Percentiles rank a stretch among this genome's conserved stretches.
phyloP scores from a whole-genome alignment of 2,888 invertebrate genomes.

The Invenusta paracnida region DNA sequence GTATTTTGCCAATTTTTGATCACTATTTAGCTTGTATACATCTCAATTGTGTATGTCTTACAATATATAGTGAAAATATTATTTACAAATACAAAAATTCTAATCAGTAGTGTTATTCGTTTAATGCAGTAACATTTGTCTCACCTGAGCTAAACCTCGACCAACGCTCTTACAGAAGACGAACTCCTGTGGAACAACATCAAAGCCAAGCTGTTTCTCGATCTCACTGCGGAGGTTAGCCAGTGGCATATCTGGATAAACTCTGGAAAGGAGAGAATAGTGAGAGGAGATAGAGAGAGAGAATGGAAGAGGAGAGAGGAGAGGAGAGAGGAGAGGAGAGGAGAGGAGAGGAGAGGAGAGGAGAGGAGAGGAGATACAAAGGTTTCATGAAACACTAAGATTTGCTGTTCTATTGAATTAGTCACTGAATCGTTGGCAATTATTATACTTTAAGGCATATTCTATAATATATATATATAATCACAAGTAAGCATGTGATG shows the following conservation, averaged over 20 bases:
- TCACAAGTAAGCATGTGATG: conserved; percentile 2
- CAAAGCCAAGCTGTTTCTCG: conserved; percentile 57
- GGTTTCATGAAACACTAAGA: too few species aligned
- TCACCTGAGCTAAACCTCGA: conserved; percentile 63
- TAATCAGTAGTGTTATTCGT: too few species aligned
- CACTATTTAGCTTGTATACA: too few species aligned
- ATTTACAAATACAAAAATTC: too few species aligned
- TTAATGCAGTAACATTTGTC: too few species aligned
- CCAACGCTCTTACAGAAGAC: conserved; percentile 63
- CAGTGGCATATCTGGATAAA: conserved; percentile 35
- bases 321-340: neutral
- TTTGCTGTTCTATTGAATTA: too few species aligned
- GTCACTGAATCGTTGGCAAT: too few species aligned
- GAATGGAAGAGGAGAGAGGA: neutral
- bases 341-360: neutral
- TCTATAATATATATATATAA: conserved; percentile 17
- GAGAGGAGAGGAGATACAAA: too few species aligned
- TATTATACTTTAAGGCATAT: conserved; percentile 15
- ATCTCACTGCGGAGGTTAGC: conserved; percentile 59
- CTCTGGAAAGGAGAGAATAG: conserved; percentile 18
- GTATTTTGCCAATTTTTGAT: too few species aligned
- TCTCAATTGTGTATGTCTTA: too few species aligned
- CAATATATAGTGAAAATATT: neutral
- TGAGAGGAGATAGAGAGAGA: neutral
- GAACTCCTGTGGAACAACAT: conserved; percentile 61